These are phyloP conservation scores for Athalia cordata DNA, from an alignment of 2,888 invertebrate species.

Conservation along the genomic window DNA sequence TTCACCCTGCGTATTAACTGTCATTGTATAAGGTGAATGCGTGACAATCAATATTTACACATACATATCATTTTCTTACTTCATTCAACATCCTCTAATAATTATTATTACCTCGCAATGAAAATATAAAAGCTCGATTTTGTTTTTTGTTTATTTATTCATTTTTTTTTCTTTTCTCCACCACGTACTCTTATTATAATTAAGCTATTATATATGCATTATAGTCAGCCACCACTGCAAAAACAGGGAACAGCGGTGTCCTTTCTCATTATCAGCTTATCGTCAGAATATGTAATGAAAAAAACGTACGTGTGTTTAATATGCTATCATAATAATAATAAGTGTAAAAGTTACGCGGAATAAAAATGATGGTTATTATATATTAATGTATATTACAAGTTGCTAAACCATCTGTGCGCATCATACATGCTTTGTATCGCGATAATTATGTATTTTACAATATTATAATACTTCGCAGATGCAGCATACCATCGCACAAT, in stretches of 20 bases:
- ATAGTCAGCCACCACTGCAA: conserved; percentile 16
- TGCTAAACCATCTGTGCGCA: too few species aligned
- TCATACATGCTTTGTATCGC: too few species aligned
- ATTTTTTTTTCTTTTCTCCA: too few species aligned
- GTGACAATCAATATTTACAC: conserved; percentile 36
- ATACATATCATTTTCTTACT: conserved; percentile 1
- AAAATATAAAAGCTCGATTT: conserved; percentile 47
- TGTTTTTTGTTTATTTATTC: not conserved
- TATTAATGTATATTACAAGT: too few species aligned
- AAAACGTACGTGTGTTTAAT: not conserved
- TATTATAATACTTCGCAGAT: too few species aligned
- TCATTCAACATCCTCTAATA: conserved; percentile 25
- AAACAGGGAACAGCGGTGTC: conserved; percentile 15
- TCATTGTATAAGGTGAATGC: conserved; percentile 9
- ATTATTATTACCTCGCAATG: conserved; percentile 35
- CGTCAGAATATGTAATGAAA: not conserved
- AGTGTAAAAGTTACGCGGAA: too few species aligned
- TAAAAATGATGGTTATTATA: too few species aligned
- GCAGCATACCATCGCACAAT: too few species aligned
- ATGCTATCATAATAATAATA: too few species aligned
- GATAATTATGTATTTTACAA: too few species aligned
- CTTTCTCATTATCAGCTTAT: not conserved
- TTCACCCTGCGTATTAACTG: conserved; percentile 4
- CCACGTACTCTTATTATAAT: not conserved
- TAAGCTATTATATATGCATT: conserved; percentile 18